Conservation (phyloP, 2,797 vertebrate species). For the Nannoperca obscura region DNA sequence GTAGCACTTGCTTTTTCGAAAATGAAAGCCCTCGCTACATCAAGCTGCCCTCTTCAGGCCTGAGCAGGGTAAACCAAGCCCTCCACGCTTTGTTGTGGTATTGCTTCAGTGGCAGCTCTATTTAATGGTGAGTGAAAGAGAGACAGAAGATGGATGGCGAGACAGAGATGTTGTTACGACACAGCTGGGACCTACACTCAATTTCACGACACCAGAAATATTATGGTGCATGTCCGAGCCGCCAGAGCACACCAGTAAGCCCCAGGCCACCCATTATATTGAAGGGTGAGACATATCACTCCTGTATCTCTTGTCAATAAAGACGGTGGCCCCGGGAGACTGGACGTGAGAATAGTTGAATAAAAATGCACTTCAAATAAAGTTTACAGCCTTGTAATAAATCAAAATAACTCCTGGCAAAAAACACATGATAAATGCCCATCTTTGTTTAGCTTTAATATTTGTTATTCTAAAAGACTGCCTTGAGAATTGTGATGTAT, state of each 20-base stretch:
- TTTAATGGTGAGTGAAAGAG: conserved; percentile 57
- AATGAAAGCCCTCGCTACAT: conserved; percentile 53
- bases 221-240: conserved; percentile 52
- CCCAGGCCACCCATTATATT: conserved; percentile 68
- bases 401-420: conserved; percentile 59
- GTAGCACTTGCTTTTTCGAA: conserved; percentile 56
- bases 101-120: conserved; percentile 39
- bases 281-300: conserved; percentile 67
- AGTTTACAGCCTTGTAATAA: conserved; percentile 68
- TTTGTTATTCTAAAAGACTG: conserved; percentile 39
- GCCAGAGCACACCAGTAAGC: conserved; percentile 46
- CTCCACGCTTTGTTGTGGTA: conserved; percentile 41
- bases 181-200: conserved; percentile 68
- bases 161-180: conserved; percentile 61
- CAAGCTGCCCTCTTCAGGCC: conserved; percentile 35
- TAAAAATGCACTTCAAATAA: conserved; percentile 74
- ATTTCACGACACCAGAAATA: conserved; percentile 71
- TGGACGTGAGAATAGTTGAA: conserved; percentile 61
- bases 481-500: background rate
- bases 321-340: conserved; percentile 63
- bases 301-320: conserved; percentile 68
- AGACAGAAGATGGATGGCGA: conserved; percentile 55
- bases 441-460: conserved; percentile 27
- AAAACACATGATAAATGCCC: conserved; percentile 42
- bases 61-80: conserved; percentile 46